These are phyloP conservation scores for Euclidia mi DNA, from an alignment of 2,888 invertebrate species.

Conservation along the genomic window DNA sequence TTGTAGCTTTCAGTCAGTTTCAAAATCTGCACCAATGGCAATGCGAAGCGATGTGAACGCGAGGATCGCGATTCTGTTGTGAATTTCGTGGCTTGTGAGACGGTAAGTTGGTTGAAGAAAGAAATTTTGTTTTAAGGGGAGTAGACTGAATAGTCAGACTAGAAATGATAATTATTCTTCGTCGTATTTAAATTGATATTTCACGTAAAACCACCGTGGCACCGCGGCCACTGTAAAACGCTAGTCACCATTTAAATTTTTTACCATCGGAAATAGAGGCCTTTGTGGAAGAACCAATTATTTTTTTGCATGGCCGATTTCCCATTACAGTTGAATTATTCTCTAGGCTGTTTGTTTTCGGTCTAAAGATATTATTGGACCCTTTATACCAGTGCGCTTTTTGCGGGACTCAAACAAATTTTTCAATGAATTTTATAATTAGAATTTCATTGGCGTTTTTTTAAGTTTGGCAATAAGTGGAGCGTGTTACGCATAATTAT, in stretches of 20 bases:
- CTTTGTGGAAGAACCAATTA: slow-evolving; percentile 83
- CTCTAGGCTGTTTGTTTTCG: slow-evolving; percentile 73
- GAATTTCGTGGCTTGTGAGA: too few relatives aligned
- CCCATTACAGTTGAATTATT: slow-evolving; percentile 80
- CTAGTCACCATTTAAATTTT: slow-evolving; percentile 66
- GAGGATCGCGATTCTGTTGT: too few relatives aligned
- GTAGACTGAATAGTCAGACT: too few relatives aligned
- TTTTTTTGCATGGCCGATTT: slow-evolving; percentile 83
- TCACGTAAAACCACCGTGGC: slow-evolving; percentile 22
- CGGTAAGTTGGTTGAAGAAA: too few relatives aligned
- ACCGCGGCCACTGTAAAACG: slow-evolving; percentile 36
- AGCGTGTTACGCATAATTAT: slow-evolving; percentile 37
- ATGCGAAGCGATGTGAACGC: too few relatives aligned
- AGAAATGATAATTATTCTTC: slow-evolving; percentile 1
- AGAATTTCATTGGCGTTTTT: slow-evolving; percentile 15
- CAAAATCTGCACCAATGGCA: too few relatives aligned
- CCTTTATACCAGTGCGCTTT: slow-evolving; percentile 43
- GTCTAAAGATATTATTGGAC: slow-evolving; percentile 64
- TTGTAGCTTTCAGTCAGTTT: too few relatives aligned
- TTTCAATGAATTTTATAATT: slow-evolving; percentile 31
- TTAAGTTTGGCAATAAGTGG: slow-evolving; percentile 13
- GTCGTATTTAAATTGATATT: slow-evolving; percentile 31
- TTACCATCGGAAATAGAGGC: slow-evolving; percentile 74
- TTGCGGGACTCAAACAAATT: slow-evolving; percentile 40
- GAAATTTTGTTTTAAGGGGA: too few relatives aligned